These are phyloP conservation scores for Drosophila subsilvestris DNA, from an alignment of 2,888 invertebrate genomes.

Conservation along the genomic window DNA sequence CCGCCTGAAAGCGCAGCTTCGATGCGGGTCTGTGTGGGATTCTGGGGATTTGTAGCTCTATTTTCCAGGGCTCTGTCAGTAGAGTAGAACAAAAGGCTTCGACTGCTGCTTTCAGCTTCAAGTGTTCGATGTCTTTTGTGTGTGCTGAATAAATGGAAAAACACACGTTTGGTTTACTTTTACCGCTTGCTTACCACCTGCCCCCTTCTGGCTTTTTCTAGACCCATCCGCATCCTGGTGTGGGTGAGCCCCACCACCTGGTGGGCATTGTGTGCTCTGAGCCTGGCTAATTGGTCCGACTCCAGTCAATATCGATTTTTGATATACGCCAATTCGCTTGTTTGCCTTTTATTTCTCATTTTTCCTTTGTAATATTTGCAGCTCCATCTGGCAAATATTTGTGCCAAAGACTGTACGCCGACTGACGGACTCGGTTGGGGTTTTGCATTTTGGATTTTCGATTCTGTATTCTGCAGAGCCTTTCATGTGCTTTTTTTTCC, in stretches of 20 bases:
- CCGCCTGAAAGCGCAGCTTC: conserved; percentile 33
- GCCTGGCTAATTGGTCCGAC: conserved; percentile 34
- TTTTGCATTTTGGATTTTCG: conserved; percentile 35
- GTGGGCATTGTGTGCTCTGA: conserved; percentile 23
- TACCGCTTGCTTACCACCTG: conserved; percentile 6
- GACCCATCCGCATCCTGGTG: not conserved
- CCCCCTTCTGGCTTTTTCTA: not conserved
- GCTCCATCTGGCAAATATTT: conserved; percentile 64
- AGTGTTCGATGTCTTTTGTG: conserved; percentile 38
- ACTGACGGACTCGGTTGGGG: conserved; percentile 8
- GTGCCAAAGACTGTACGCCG: conserved; percentile 21
- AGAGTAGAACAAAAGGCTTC: conserved; percentile 46
- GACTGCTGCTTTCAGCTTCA: conserved; percentile 23
- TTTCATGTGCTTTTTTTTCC: conserved; percentile 1
- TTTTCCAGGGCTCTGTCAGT: conserved; percentile 32
- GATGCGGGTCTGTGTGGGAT: conserved; percentile 16
- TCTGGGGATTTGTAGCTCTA: conserved; percentile 26
- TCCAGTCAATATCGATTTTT: conserved; percentile 20
- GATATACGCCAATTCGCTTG: conserved; percentile 26
- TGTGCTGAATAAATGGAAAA: conserved; percentile 32
- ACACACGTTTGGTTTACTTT: conserved; percentile 37
- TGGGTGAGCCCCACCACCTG: not conserved
- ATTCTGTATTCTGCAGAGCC: not conserved
- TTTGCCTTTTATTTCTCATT: conserved; percentile 12
- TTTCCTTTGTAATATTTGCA: conserved; percentile 26